Conservation (phyloP, 2,797 vertebrate species). For the Acipenser oxyrinchus region DNA sequence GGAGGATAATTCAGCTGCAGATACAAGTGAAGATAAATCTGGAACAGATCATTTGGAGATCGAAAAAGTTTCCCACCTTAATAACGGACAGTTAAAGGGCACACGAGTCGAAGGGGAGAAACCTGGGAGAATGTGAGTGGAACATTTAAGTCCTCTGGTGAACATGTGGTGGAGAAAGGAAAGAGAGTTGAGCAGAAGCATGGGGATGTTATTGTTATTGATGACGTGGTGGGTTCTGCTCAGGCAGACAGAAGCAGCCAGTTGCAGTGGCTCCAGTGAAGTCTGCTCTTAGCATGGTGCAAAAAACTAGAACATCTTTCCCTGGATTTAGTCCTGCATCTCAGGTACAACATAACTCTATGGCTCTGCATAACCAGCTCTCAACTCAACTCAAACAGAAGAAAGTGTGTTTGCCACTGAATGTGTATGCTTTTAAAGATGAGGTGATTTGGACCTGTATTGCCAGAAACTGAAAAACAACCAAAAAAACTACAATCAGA, state of each 20-base stretch:
- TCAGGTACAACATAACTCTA: slow-evolving; percentile 30
- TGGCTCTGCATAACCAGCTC: slow-evolving; percentile 51
- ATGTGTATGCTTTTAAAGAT: not conserved
- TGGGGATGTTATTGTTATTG: slow-evolving; percentile 21
- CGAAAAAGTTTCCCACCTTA: not conserved
- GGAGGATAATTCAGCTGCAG: slow-evolving; percentile 6
- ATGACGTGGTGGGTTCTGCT: slow-evolving; percentile 41
- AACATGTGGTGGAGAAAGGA: not conserved
- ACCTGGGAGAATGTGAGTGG: not conserved
- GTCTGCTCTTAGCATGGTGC: slow-evolving; percentile 25
- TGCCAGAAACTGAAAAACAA: not conserved
- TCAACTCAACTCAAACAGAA: slow-evolving; percentile 73
- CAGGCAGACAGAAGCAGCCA: slow-evolving; percentile 39
- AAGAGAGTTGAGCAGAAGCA: not conserved
- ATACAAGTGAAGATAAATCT: slow-evolving; percentile 4
- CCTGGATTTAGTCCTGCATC: slow-evolving; percentile 42
- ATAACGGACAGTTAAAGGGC: slow-evolving; percentile 10
- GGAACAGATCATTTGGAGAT: slow-evolving; percentile 9
- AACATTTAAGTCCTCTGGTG: accelerated
- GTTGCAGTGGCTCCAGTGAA: slow-evolving; percentile 26
- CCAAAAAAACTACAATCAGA: not conserved
- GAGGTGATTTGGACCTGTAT: not conserved
- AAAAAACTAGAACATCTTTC: slow-evolving; percentile 51
- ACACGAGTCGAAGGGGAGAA: not conserved
- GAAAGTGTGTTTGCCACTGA: slow-evolving; percentile 60